Conservation (phyloP, 2,797 vertebrate genomes). For the Synanceia verrucosa region DNA sequence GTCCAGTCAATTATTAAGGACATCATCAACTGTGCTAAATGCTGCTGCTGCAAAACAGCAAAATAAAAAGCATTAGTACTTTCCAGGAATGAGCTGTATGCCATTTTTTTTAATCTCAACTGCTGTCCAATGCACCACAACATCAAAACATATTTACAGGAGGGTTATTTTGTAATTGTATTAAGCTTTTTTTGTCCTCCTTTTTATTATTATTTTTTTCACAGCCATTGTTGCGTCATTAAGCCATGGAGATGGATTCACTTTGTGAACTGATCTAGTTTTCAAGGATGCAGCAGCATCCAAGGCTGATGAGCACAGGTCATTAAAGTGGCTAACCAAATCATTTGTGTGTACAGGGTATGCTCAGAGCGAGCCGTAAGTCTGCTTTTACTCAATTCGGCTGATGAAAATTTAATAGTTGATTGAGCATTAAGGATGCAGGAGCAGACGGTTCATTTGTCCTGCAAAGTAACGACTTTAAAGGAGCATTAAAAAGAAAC, state of each 20-base stretch:
- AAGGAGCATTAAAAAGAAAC: slow-evolving; percentile 27
- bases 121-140: background rate
- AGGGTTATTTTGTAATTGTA: slow-evolving; percentile 11
- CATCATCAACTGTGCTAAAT: slow-evolving; percentile 1
- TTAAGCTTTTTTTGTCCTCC: background rate
- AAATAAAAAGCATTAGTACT: background rate
- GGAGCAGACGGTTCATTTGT: slow-evolving; percentile 40
- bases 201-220: slow-evolving; percentile 14
- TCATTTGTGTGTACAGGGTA: slow-evolving; percentile 20
- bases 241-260: slow-evolving; percentile 39
- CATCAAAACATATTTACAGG: slow-evolving; percentile 12
- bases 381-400: slow-evolving; percentile 42
- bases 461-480: slow-evolving; percentile 31
- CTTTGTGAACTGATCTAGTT: slow-evolving; percentile 34
- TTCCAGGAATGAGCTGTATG: background rate
- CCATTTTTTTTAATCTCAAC: background rate
- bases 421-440: slow-evolving; percentile 45
- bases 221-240: slow-evolving; percentile 14
- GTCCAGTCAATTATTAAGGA: background rate
- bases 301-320: slow-evolving; percentile 41
- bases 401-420: slow-evolving; percentile 48
- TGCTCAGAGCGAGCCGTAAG: slow-evolving; percentile 25
- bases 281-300: slow-evolving; percentile 31
- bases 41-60: background rate
- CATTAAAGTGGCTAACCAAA: slow-evolving; percentile 48